These are phyloP conservation scores for Drosophila fuyamai DNA, from an alignment of 1,140 invertebrate species.

Conservation along the genomic window DNA sequence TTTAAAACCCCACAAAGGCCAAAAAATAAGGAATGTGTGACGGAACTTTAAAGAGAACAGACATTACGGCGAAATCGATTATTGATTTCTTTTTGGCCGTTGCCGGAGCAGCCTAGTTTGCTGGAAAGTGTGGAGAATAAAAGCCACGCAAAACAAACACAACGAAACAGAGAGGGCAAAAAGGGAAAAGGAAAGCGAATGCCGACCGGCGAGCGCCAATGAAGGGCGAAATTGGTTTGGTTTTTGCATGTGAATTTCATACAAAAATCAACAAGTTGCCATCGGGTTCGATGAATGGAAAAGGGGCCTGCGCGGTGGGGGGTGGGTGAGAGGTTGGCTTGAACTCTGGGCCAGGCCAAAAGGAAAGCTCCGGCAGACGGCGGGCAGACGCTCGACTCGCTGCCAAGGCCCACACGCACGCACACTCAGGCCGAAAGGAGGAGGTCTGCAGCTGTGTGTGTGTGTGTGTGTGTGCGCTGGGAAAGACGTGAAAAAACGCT, in stretches of 20 bases:
- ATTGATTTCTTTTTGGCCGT: conserved; percentile 53
- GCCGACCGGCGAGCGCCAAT: conserved; percentile 44
- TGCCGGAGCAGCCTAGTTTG: conserved; percentile 43
- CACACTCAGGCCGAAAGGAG: conserved; percentile 26
- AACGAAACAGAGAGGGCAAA: conserved; percentile 19
- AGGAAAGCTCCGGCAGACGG: conserved; percentile 51
- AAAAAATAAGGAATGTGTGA: not conserved
- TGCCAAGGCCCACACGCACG: conserved; percentile 52
- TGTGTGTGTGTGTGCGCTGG: conserved; percentile 25
- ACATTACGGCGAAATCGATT: conserved; percentile 52
- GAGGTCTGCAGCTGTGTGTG: conserved; percentile 14
- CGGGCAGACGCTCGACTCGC: conserved; percentile 50
- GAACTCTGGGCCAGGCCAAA: conserved; percentile 50
- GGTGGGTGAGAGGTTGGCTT: conserved; percentile 24
- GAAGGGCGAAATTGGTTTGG: conserved; percentile 62
- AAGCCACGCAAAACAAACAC: conserved; percentile 53
- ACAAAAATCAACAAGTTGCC: conserved; percentile 63
- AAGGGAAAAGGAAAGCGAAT: conserved; percentile 30
- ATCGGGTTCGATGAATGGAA: conserved; percentile 58
- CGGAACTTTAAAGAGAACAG: conserved; percentile 26
- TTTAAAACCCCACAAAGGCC: not conserved
- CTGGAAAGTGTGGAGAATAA: conserved; percentile 12
- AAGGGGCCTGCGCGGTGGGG: not conserved
- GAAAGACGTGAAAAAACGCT: conserved; percentile 59
- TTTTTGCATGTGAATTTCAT: conserved; percentile 63